Base-by-base conservation (phyloP, 2,888 invertebrate genomes). In the Trimorus sp. region DNA sequence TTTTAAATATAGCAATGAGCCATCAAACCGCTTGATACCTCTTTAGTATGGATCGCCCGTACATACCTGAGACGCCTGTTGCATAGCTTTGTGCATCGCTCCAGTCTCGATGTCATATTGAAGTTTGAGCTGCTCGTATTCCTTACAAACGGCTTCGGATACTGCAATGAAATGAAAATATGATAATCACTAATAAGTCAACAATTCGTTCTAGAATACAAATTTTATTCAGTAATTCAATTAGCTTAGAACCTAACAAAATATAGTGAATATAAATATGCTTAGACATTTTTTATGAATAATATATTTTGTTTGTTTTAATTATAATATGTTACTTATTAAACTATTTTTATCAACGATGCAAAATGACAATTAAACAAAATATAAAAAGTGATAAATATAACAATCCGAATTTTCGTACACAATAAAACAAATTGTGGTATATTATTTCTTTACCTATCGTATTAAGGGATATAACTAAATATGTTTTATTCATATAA, bases 21-120 rank as follows among this genome's bases (percentile, higher is more conserved):
- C 4, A 26, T 26, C 26, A 26, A n/a, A 26, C 26, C 26, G 26
- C 26, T 26, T 26, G 2, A 26, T 26, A 26, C 26, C 26, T 26
- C 26, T 26, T 37, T 45, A 58, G 36, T 56, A 68, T 37, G 48
- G 8, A 40, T 14, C 37, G 16, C n/a, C 56, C 15, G 68, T 56
- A 7, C 16, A 56, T 87, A 91, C 91, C 88, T 91, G 90, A 49
- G 91, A 90, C 26, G 95, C 95, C 78, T 95, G 95, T 81, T 94
- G 94, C 93, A 95, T 93, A 63, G 95, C 95, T 92, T 95, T 95
- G 84, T 95, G 94, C 95, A 95, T 95, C 62, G 95, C 95, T 3
- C 94, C 94, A 0, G 95, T 94, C 88, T 96, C 96, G 48, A 95
- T 94, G 85, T 96, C 95, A 90, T 95, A 95, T 91, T 95, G 94